Evolutionary conservation across 2,113 vertebrate genomes (phyloP).

Genomic region (Gymnogyps californianus): DNA sequence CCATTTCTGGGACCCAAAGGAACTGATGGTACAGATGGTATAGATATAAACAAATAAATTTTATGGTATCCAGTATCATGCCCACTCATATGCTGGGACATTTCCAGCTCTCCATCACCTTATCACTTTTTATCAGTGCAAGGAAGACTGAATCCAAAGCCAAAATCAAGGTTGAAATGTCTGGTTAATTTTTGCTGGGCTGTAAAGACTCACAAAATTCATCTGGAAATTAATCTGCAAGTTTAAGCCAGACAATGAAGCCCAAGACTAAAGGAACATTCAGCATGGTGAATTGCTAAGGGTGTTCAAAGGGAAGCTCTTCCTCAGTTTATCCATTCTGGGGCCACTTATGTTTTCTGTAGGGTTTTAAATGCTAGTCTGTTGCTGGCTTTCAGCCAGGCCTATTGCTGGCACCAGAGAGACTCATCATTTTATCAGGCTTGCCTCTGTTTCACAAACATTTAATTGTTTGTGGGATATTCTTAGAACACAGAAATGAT

Average conservation of each 20-base stretch:
- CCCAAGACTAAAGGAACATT: background rate
- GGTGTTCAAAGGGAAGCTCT: background rate
- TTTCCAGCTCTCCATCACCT: background rate
- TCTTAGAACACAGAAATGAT: slow-evolving; percentile 53
- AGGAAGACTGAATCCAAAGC: background rate
- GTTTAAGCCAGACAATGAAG: background rate
- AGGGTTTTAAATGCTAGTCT: background rate
- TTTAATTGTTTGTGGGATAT: slow-evolving; percentile 58
- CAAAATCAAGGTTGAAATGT: background rate
- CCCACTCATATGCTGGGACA: background rate
- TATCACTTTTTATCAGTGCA: background rate
- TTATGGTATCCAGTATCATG: background rate
- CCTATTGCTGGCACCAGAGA: slow-evolving; percentile 37
- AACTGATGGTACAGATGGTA: background rate
- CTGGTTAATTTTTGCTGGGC: background rate
- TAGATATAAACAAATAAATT: background rate
- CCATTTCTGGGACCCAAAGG: background rate
- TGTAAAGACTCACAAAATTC: background rate
- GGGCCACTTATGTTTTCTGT: background rate
- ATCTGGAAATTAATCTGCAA: background rate
- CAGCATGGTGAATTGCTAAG: background rate
- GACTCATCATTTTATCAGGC: slow-evolving; percentile 53
- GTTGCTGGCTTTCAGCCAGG: slow-evolving; percentile 30
- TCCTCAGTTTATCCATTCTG: background rate
- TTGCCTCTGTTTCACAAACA: slow-evolving; percentile 12